Evolutionary conservation across 2,797 vertebrate species (phyloP), one percentile per base, ranked within the genome.

Genomic region (Toxotes lorentzi): DNA sequence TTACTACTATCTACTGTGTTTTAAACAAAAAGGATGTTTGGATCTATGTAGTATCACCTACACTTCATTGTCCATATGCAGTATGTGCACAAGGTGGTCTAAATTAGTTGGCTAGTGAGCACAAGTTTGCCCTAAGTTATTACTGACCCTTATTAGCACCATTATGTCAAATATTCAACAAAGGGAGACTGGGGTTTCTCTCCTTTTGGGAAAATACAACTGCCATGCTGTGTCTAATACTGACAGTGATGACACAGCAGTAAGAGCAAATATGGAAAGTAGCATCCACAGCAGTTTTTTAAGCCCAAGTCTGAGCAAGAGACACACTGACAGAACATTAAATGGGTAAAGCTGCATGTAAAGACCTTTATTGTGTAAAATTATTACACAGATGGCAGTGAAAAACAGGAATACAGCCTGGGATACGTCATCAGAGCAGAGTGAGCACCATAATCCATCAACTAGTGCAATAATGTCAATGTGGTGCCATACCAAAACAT

Each of bases 351-450:
- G 30, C 75, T 54, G 9, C 40, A 66, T 41, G 38, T 40, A 53
- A 60, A 34, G 32, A 69, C 35, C 35, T 79, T 81, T 85, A 78
- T 82, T 85, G 32, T 73, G 58, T 79, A 58, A 77, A 72, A 67
- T 57, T 23, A 53, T 59, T 51, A 64, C 64, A 79, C 45, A 8
- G 38, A 50, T 54, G 50, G 67, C 70, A 82, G 60, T 64, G 23
- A 43, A 69, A 61, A 32, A 66, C 43, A 59, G 63, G 53, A 66
- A 73, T 5, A 76, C 17, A 32, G 40, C 30, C 34, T 38, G 27
- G 43, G 23, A 45, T 30, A 57, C n/a, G 62, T 70, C 43, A 63
- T 51, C n/a, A 34, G 17, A 59, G 19, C 7, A 62, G 16, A 23
- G 4, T 48, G 21, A 75, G 69, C 35, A 40, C 64, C 38, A 56